Evolutionary conservation across 2,888 invertebrate species (phyloP).

Genomic region (Erebia epiphron): DNA sequence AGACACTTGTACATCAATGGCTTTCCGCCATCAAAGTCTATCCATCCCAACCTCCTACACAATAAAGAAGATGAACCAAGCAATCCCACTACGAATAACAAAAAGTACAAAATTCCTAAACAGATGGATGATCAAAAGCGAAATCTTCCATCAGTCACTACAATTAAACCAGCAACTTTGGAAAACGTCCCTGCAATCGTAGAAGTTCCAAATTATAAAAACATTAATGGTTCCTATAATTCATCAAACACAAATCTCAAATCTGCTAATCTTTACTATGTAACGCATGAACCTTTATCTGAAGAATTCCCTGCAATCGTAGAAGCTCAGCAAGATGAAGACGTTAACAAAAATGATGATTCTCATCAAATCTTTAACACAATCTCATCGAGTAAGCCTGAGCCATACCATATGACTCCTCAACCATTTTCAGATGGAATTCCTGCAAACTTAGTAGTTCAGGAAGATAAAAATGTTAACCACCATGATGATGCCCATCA

Average conservation of each 20-base stretch:
- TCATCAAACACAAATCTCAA: not conserved
- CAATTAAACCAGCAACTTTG: too few species aligned
- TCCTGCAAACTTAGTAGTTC: not conserved
- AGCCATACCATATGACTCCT: not conserved
- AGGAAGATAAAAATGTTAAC: not conserved
- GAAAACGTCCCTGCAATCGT: too few species aligned
- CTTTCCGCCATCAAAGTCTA: constrained; percentile 1
- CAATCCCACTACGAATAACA: not conserved
- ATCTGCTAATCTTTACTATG: not conserved
- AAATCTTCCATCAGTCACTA: not conserved
- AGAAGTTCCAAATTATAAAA: not conserved
- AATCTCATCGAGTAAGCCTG: not conserved
- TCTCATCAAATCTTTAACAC: not conserved
- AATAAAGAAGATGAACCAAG: not conserved
- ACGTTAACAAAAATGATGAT: not conserved
- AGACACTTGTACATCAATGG: not conserved
- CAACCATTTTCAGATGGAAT: not conserved
- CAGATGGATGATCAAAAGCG: not conserved
- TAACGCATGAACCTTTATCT: too few species aligned
- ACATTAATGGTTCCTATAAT: not conserved
- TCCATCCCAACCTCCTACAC: not conserved
- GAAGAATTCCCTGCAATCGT: not conserved
- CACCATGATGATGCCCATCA: not conserved
- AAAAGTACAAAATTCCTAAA: not conserved
- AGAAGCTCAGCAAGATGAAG: not conserved